Percentiles rank a stretch among this genome's conserved stretches.
phyloP scores from a whole-genome alignment of 2,888 invertebrate species.

The Aricia artaxerxes region DNA sequence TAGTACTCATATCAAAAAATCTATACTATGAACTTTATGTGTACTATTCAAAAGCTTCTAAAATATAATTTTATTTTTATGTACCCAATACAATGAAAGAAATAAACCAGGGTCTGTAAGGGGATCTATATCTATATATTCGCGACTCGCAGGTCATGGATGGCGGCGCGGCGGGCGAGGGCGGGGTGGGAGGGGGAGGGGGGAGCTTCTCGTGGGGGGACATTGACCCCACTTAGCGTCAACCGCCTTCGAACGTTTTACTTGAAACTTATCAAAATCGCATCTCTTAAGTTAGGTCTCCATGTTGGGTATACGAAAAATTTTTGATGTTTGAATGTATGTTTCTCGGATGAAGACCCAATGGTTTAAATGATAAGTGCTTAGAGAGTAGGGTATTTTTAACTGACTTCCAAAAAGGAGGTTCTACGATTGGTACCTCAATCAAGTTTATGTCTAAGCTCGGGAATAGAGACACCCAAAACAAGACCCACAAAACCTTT shows the following conservation, averaged over 20 bases:
- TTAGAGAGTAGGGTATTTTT: no score
- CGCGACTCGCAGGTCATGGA: constrained; percentile 38
- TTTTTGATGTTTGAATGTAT: background rate
- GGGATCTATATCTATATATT: constrained; percentile 19
- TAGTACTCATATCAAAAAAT: no score
- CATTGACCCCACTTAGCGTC: constrained; percentile 67
- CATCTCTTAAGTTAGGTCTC: background rate
- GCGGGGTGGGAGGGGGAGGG: constrained; percentile 52
- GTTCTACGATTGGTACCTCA: no score
- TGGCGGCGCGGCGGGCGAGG: constrained; percentile 33
- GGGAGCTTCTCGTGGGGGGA: constrained; percentile 59
- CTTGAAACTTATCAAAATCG: constrained; percentile 21
- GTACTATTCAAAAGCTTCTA: background rate
- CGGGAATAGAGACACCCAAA: no score
- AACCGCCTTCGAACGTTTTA: constrained; percentile 50
- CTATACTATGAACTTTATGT: background rate
- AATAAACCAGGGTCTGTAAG: background rate
- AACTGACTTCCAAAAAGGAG: no score
- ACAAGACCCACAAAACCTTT: no score
- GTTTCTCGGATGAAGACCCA: background rate
- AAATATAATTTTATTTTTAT: background rate
- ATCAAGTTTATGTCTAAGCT: no score
- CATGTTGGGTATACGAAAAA: background rate
- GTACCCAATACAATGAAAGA: background rate
- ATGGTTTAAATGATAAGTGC: no score